Conservation (phyloP, 2,113 vertebrate genomes). For the Isichthys henryi region DNA sequence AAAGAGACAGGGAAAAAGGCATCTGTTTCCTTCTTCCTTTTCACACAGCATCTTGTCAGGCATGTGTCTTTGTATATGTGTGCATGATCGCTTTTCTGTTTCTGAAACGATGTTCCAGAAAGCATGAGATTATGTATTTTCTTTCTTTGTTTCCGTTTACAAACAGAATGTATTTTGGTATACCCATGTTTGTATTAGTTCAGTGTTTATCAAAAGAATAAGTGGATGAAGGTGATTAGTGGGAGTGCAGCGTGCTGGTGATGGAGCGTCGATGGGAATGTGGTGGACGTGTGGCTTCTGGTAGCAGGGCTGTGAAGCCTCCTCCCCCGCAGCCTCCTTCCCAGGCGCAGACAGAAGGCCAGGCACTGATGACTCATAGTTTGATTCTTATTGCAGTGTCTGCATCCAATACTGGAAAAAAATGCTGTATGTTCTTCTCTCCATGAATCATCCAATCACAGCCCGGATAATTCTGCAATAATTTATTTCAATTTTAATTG, state of each 20-base stretch:
- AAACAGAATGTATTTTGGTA: not conserved
- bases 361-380: conserved; percentile 59
- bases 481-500: not conserved
- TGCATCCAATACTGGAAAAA: conserved; percentile 45
- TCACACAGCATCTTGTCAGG: not conserved
- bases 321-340: not conserved
- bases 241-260: not conserved
- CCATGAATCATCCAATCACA: conserved; percentile 38
- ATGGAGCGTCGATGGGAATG: not conserved
- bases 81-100: not conserved
- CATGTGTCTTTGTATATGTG: not conserved
- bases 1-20: not conserved
- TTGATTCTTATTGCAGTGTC: conserved; percentile 45
- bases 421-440: conserved; percentile 32
- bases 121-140: not conserved
- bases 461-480: not conserved
- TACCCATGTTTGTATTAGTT: not conserved
- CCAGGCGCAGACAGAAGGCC: conserved; percentile 5
- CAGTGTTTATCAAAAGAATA: not conserved
- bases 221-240: not conserved
- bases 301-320: not conserved
- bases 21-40: not conserved
- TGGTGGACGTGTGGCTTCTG: not conserved
- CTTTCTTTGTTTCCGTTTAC: not conserved
- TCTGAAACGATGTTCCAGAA: not conserved